These are phyloP conservation scores for Tribolium madens DNA, from an alignment of 1,140 invertebrate species.

Conservation along the genomic window DNA sequence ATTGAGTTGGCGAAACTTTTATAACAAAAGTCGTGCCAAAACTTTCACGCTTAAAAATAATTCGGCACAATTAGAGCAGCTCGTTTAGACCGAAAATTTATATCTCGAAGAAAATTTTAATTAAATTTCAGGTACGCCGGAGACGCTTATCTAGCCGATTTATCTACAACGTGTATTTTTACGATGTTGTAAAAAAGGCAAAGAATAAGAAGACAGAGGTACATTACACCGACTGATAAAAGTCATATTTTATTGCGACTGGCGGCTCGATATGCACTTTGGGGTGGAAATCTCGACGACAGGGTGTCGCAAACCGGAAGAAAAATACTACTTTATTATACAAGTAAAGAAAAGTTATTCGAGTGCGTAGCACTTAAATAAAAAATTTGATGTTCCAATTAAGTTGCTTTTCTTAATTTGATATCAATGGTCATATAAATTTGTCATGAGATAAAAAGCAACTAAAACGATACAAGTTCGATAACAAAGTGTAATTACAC, in stretches of 20 bases:
- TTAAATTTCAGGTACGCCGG: slow-evolving; percentile 57
- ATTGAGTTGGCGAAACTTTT: slow-evolving; percentile 18
- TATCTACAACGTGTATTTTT: slow-evolving; percentile 52
- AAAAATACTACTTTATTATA: no score
- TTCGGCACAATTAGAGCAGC: slow-evolving; percentile 55
- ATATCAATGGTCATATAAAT: no score
- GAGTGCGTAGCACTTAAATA: no score
- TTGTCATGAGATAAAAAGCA: no score
- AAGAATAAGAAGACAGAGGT: not conserved
- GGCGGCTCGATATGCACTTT: slow-evolving; percentile 36
- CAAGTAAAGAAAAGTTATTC: no score
- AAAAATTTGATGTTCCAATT: no score
- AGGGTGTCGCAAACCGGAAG: not conserved
- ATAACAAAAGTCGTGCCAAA: slow-evolving; percentile 13
- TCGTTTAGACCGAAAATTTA: slow-evolving; percentile 49
- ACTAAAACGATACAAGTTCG: no score
- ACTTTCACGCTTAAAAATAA: slow-evolving; percentile 53
- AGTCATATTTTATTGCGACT: slow-evolving; percentile 51
- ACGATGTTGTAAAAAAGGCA: slow-evolving; percentile 49
- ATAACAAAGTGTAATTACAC: no score
- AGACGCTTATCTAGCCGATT: slow-evolving; percentile 52
- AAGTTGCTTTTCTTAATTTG: no score
- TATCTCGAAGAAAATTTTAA: slow-evolving; percentile 57
- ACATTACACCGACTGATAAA: slow-evolving; percentile 48
- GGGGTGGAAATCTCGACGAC: not conserved